These are phyloP conservation scores for Catalaphyllia jardinei DNA, from an alignment of 64 coral and sea anemone genomes.

Conservation along the genomic window DNA sequence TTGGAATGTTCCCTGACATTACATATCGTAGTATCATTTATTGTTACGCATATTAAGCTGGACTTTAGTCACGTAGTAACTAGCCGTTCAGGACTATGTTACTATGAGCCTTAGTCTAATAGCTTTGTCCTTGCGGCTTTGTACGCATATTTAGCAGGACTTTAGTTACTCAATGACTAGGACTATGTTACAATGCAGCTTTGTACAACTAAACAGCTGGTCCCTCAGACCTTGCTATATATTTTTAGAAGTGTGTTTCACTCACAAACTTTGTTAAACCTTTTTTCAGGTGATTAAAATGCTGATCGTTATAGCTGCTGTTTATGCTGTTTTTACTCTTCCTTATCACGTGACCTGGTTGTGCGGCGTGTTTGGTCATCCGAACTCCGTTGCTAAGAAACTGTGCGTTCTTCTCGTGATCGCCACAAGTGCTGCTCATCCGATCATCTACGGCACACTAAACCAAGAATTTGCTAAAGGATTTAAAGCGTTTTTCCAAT, in stretches of 20 bases:
- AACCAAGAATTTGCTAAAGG: conserved; percentile 60
- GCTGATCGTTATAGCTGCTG: conserved; percentile 75
- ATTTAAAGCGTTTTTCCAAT: conserved; percentile 45
- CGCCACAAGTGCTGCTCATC: conserved; percentile 69
- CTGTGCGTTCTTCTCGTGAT: conserved; percentile 79
- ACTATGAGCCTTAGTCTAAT: no score
- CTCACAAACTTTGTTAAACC: neutral
- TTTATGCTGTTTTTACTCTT: conserved; percentile 65
- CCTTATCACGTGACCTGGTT: conserved; percentile 88
- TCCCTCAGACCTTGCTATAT: no score
- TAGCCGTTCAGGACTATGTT: no score
- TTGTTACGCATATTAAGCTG: no score
- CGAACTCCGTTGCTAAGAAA: conserved; percentile 76
- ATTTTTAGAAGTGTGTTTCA: neutral
- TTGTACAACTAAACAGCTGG: no score
- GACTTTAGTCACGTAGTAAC: no score
- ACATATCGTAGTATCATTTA: no score
- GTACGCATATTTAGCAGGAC: no score
- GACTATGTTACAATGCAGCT: no score
- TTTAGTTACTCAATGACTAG: no score
- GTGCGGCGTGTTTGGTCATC: conserved; percentile 68
- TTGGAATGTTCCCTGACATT: no score
- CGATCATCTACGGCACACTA: conserved; percentile 50
- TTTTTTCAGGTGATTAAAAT: conserved; percentile 75
- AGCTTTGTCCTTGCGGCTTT: no score